These are phyloP conservation scores for Melieria picta DNA, from an alignment of 2,888 invertebrate species.

Conservation along the genomic window DNA sequence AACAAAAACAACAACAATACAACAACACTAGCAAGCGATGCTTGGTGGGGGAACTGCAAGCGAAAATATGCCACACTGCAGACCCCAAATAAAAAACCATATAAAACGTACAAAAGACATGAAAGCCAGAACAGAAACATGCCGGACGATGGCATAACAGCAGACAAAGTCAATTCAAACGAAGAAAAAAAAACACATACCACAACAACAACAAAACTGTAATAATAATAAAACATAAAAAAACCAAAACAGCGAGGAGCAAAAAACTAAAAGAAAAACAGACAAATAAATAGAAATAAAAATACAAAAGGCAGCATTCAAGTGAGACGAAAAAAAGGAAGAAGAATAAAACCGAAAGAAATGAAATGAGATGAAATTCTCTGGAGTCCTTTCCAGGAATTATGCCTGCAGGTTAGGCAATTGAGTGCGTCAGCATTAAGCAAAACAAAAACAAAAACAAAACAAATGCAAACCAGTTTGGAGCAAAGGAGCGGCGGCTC, in stretches of 20 bases:
- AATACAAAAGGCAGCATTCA: neutral
- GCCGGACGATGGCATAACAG: no score
- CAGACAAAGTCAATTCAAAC: no score
- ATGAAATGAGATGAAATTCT: conserved; percentile 35
- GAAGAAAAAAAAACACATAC: neutral
- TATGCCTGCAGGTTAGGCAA: conserved; percentile 33
- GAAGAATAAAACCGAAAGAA: neutral
- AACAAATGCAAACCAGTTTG: no score
- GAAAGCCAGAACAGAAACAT: no score
- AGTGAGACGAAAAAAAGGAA: neutral
- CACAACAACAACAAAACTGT: conserved; percentile 5
- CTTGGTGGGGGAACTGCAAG: no score
- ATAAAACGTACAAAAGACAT: no score
- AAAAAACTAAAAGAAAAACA: neutral
- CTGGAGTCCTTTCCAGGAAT: conserved; percentile 43
- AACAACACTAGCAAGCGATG: no score
- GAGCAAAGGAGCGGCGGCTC: no score
- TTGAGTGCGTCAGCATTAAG: neutral
- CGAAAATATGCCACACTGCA: no score
- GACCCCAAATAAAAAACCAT: no score
- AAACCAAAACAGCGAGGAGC: neutral
- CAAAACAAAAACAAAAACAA: neutral
- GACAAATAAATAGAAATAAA: neutral
- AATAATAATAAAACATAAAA: neutral
- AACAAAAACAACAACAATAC: no score